A percentile compares a stretch with the other conserved stretches of the same genome.
These are phyloP conservation scores for Lomographa bimaculata DNA, from an alignment of 2,888 invertebrate genomes.

Conservation along the genomic window DNA sequence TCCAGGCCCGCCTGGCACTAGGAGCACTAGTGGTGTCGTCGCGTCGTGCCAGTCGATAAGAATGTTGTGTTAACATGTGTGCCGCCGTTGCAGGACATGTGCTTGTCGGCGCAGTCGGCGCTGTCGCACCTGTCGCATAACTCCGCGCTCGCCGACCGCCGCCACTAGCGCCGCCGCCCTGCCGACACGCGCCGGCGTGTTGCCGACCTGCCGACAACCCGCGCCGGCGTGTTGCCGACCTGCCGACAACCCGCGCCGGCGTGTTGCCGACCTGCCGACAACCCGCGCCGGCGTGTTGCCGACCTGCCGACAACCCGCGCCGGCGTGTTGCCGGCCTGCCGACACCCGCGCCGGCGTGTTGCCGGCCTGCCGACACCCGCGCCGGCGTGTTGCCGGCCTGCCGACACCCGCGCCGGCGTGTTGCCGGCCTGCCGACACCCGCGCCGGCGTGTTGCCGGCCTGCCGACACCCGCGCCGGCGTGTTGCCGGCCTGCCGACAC, in stretches of 20 bases:
- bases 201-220: not conserved
- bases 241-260: not conserved
- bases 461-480: no score
- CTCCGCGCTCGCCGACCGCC: constrained; percentile 53
- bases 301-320: not conserved
- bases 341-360: not conserved
- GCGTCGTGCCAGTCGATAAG: no score
- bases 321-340: not conserved
- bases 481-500: no score
- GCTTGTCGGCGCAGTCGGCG: constrained; percentile 82
- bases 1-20: no score
- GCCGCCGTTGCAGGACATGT: constrained; percentile 66
- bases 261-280: not conserved
- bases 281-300: not conserved
- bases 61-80: no score
- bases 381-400: constrained; percentile 26
- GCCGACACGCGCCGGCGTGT: constrained; percentile 47
- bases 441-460: no score
- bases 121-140: constrained; percentile 77
- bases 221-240: not conserved
- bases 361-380: no score
- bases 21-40: no score
- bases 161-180: constrained; percentile 49
- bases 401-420: no score
- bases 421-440: not conserved